phyloP scores from a whole-genome alignment of 2,888 invertebrate genomes.

The Cryptosula pallasiana region DNA sequence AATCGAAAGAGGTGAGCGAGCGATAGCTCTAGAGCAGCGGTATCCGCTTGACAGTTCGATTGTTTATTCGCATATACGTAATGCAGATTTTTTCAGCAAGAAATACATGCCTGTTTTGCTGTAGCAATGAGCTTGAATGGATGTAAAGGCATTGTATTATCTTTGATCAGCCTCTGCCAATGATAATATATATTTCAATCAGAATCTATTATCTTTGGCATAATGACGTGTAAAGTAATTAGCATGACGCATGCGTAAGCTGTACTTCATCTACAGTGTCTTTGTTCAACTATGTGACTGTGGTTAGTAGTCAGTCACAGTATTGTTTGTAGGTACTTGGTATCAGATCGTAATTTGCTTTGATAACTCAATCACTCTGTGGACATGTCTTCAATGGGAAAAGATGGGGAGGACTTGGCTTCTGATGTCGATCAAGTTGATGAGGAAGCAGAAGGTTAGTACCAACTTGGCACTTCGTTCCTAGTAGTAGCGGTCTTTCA shows the following conservation, averaged over 20 bases:
- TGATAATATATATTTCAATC: too few relatives aligned
- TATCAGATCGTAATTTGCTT: not conserved
- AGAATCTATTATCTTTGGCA: slow-evolving; percentile 19
- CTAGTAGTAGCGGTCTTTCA: not conserved
- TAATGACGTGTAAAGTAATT: slow-evolving; percentile 16
- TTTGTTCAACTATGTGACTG: not conserved
- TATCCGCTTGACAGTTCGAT: too few relatives aligned
- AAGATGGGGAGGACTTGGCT: not conserved
- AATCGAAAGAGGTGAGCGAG: too few relatives aligned
- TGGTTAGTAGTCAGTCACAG: too few relatives aligned
- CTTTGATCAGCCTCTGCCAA: too few relatives aligned
- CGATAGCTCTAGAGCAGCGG: too few relatives aligned
- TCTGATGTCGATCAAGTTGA: not conserved
- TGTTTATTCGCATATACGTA: too few relatives aligned
- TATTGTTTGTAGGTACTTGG: not conserved
- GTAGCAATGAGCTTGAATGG: too few relatives aligned
- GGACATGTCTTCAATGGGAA: slow-evolving; percentile 2
- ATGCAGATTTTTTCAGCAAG: too few relatives aligned
- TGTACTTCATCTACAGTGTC: not conserved
- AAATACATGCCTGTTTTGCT: too few relatives aligned
- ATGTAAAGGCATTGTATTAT: too few relatives aligned
- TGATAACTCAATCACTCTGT: not conserved
- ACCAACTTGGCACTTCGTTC: not conserved
- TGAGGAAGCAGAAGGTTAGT: not conserved
- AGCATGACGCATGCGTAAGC: slow-evolving; percentile 20